Conservation (phyloP, 2,113 vertebrate species). For the Dinomys branickii region DNA sequence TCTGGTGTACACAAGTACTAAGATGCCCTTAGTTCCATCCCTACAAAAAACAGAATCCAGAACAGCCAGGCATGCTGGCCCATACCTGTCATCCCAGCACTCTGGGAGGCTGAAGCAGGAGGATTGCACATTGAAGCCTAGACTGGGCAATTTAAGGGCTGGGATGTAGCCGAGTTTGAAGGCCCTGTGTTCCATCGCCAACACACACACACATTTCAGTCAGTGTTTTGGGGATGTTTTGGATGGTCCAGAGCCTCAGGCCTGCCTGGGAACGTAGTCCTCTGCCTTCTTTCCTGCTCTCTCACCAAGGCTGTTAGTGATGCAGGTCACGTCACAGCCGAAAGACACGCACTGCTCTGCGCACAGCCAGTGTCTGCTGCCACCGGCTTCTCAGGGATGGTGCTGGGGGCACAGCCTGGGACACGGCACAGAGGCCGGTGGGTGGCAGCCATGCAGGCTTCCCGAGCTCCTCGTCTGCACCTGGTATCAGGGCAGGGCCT, state of each 20-base stretch:
- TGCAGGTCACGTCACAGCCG: background rate
- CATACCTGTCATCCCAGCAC: background rate
- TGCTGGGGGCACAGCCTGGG: background rate
- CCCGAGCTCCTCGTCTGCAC: rapidly evolving
- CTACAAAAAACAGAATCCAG: background rate
- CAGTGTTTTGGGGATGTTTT: too few relatives aligned
- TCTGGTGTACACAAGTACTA: too few relatives aligned
- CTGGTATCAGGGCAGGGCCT: background rate
- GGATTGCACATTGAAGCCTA: background rate
- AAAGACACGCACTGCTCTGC: background rate
- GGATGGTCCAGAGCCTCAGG: background rate
- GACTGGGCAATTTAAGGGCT: background rate
- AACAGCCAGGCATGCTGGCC: background rate
- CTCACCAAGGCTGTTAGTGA: background rate
- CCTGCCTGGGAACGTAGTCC: background rate
- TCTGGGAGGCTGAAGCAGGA: background rate
- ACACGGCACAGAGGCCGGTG: rapidly evolving
- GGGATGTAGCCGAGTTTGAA: background rate
- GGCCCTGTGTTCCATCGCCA: background rate
- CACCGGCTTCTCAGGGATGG: rapidly evolving
- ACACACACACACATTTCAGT: background rate
- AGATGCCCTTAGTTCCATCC: background rate
- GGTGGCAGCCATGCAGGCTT: background rate
- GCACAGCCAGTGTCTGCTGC: rapidly evolving
- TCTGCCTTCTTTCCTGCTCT: background rate